phyloP scores from a whole-genome alignment of 1,140 invertebrate species.

The Orius insidiosus region DNA sequence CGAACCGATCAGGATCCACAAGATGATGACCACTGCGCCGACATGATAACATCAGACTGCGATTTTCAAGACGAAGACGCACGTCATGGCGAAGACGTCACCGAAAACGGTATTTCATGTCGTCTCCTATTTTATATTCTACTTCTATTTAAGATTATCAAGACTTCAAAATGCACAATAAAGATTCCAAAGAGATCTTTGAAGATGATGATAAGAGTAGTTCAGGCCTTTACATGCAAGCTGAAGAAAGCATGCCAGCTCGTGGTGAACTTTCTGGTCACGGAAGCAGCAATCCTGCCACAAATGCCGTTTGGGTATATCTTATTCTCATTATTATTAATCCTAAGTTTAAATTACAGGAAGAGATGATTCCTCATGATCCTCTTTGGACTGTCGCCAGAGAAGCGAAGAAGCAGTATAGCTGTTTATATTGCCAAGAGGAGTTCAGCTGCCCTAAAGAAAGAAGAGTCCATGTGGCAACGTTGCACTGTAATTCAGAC shows the following conservation, averaged over 20 bases:
- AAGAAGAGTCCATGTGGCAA: conserved; percentile 38
- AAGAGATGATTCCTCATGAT: not conserved
- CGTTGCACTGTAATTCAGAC: conserved; percentile 23
- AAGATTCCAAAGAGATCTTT: not conserved
- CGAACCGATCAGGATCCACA: not conserved
- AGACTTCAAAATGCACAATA: too few species aligned
- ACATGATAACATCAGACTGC: conserved; percentile 15
- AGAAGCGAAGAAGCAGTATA: conserved; percentile 9
- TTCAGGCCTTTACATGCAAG: conserved; percentile 42
- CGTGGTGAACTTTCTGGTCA: conserved; percentile 64
- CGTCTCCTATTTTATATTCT: not conserved
- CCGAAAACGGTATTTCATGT: not conserved
- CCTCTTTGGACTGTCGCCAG: not conserved
- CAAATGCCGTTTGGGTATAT: not conserved
- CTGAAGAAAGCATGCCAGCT: conserved; percentile 68
- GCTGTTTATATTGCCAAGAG: conserved; percentile 31
- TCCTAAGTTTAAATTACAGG: not conserved
- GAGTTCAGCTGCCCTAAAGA: conserved; percentile 45
- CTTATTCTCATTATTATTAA: not conserved
- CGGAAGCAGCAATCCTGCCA: conserved; percentile 52
- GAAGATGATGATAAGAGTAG: conserved; percentile 8
- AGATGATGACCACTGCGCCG: conserved; percentile 1
- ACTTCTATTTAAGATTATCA: too few species aligned
- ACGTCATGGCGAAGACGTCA: conserved; percentile 11
- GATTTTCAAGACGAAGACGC: conserved; percentile 13